A percentile compares a stretch with the other conserved stretches of the same genome.
Conservation (phyloP, 2,888 invertebrate species). For the Hirtodrosophila trivittata region DNA sequence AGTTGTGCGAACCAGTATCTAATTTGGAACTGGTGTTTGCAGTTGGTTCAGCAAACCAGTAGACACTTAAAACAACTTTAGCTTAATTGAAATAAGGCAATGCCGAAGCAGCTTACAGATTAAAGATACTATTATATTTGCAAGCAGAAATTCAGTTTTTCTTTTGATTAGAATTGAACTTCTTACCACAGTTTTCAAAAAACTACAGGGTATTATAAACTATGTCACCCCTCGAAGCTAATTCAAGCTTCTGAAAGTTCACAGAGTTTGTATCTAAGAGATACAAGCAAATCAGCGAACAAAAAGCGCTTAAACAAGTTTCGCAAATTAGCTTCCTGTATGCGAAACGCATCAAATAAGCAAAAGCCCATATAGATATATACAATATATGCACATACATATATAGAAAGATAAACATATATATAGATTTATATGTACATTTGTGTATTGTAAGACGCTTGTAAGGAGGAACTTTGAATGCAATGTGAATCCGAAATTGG, state of each 20-base stretch:
- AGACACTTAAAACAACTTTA: too few species aligned
- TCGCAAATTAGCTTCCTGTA: slow-evolving; percentile 54
- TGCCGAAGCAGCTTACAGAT: too few species aligned
- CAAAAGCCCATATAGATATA: not conserved
- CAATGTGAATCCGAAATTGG: slow-evolving; percentile 34
- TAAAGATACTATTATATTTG: too few species aligned
- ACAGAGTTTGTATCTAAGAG: slow-evolving; percentile 11
- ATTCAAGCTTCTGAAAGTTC: slow-evolving; percentile 37
- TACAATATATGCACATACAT: slow-evolving; percentile 1
- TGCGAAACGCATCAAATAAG: slow-evolving; percentile 15
- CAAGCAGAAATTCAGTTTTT: too few species aligned
- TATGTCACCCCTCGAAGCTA: not conserved
- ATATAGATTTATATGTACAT: slow-evolving; percentile 2
- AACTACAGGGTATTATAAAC: not conserved
- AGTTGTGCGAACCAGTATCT: too few species aligned
- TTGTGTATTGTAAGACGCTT: not conserved
- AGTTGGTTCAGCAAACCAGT: too few species aligned
- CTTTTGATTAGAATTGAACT: too few species aligned
- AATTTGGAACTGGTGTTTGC: too few species aligned
- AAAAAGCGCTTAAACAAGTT: slow-evolving; percentile 55
- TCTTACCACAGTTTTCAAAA: too few species aligned
- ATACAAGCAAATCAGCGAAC: slow-evolving; percentile 23
- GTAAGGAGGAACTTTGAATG: slow-evolving; percentile 22
- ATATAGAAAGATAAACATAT: slow-evolving; percentile 3
- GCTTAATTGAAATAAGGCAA: too few species aligned